These are phyloP conservation scores for Micronycteris hirsuta DNA, from an alignment of 2,113 vertebrate genomes.

Conservation along the genomic window DNA sequence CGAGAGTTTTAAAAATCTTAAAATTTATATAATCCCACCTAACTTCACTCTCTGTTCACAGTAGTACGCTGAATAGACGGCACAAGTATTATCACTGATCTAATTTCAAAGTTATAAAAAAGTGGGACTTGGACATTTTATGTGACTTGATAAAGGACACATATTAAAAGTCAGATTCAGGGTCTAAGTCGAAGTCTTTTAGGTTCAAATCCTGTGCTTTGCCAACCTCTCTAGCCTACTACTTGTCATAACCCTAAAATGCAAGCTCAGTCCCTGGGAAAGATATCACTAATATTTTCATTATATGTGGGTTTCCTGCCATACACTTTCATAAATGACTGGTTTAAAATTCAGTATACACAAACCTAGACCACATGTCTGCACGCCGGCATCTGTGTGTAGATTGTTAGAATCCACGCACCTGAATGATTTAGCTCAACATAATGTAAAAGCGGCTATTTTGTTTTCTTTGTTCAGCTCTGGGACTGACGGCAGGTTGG, in stretches of 20 bases:
- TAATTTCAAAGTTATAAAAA: background rate
- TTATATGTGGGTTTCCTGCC: background rate
- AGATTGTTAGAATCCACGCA: background rate
- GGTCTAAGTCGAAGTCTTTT: background rate
- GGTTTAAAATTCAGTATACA: background rate
- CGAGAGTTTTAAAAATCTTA: background rate
- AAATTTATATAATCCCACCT: background rate
- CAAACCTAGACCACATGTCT: background rate
- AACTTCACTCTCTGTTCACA: background rate
- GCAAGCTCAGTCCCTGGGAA: background rate
- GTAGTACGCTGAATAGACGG: background rate
- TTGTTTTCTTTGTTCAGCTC: background rate
- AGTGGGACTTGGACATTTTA: background rate
- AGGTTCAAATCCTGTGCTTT: background rate
- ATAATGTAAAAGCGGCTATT: background rate
- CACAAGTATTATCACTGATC: background rate
- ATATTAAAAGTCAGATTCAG: background rate
- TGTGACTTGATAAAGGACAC: background rate
- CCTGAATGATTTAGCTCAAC: background rate
- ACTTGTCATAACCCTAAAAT: background rate
- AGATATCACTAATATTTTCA: background rate
- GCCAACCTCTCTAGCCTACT: background rate
- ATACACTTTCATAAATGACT: background rate
- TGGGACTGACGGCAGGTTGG: background rate
- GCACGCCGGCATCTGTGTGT: background rate